Evolutionary conservation across 2,113 vertebrate species (phyloP).

Genomic region (Pomatorhinus ruficollis): DNA sequence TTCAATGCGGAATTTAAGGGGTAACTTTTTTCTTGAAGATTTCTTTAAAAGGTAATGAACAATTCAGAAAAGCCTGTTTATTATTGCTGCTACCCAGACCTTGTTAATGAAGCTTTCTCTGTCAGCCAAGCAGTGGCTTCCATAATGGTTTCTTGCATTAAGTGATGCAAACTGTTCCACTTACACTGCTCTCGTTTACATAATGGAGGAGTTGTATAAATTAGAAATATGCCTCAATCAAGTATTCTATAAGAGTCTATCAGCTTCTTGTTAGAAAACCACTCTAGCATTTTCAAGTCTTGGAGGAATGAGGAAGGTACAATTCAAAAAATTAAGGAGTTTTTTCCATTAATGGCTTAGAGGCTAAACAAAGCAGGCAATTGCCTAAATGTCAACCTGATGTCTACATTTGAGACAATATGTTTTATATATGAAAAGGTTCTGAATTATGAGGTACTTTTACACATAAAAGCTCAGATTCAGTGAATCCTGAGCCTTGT

Average conservation of each 20-base stretch:
- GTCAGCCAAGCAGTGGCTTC: neutral
- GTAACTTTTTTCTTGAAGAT: conserved; percentile 54
- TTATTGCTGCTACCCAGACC: neutral
- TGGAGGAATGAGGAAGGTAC: neutral
- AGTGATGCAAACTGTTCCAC: neutral
- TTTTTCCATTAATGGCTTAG: neutral
- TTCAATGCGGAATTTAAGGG: conserved; percentile 59
- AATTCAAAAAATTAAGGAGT: neutral
- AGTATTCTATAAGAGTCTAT: neutral
- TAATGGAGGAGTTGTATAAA: neutral
- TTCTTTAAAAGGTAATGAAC: conserved; percentile 60
- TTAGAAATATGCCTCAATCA: neutral
- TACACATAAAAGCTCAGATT: neutral
- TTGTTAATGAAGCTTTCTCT: neutral
- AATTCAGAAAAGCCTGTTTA: conserved; percentile 48
- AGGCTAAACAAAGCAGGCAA: neutral
- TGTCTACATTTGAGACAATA: neutral
- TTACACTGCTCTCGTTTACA: neutral
- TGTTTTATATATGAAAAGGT: neutral
- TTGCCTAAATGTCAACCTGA: neutral
- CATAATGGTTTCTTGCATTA: neutral
- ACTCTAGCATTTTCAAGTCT: neutral
- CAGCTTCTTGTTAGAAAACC: neutral
- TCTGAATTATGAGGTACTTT: neutral
- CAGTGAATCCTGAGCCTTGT: neutral